These are phyloP conservation scores for Champsocephalus esox DNA, from an alignment of 2,797 vertebrate genomes.

Conservation along the genomic window DNA sequence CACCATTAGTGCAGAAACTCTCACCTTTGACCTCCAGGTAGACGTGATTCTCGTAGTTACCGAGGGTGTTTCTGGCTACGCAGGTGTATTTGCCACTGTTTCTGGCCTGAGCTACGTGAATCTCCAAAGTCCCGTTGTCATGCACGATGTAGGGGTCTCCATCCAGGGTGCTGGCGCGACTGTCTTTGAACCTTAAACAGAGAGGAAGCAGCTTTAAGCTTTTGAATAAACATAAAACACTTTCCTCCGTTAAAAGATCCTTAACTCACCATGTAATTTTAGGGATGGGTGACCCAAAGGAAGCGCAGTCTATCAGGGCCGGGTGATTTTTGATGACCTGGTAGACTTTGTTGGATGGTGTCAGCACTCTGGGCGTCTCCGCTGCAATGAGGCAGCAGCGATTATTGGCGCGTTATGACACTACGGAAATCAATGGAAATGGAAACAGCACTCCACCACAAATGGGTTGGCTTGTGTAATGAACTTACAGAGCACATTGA, in stretches of 20 bases:
- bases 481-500: constrained; percentile 95
- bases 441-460: constrained; percentile 18
- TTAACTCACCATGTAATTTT: constrained; percentile 91
- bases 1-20: background rate
- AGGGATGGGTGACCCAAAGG: constrained; percentile 96
- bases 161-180: constrained; percentile 87
- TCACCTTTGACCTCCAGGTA: constrained; percentile 95
- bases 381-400: constrained; percentile 81
- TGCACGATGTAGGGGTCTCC: constrained; percentile 90
- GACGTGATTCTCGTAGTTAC: constrained; percentile 91
- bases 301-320: constrained; percentile 90
- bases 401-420: constrained; percentile 48
- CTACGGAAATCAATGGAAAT: constrained; percentile 37
- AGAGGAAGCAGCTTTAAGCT: constrained; percentile 17
- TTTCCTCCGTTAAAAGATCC: constrained; percentile 2
- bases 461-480: background rate
- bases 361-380: constrained; percentile 94
- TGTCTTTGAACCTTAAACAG: constrained; percentile 92
- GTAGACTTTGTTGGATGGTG: constrained; percentile 88
- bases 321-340: constrained; percentile 91
- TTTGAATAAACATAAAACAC: constrained; percentile 3
- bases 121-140: constrained; percentile 93
- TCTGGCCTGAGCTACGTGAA: constrained; percentile 86
- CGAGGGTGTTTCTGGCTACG: constrained; percentile 90
- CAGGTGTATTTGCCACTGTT: constrained; percentile 93